Percentiles rank a stretch among this genome's conserved stretches.
phyloP scores from a whole-genome alignment of 1,140 invertebrate species.

The Charaxes varanes region DNA sequence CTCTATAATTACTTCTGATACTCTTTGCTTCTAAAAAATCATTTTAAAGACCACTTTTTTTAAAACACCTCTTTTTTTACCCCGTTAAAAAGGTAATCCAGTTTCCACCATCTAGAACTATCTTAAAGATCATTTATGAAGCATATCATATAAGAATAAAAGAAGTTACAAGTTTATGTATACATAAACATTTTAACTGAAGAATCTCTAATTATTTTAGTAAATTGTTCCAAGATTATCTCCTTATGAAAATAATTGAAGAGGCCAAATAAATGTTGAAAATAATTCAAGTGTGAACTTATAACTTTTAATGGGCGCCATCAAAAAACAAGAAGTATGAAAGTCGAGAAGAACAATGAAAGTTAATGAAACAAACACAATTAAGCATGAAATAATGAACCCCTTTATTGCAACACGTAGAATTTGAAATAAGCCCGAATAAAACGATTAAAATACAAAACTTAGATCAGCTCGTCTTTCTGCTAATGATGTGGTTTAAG shows the following conservation, averaged over 20 bases:
- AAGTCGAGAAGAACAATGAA: constrained; percentile 11
- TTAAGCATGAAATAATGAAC: constrained; percentile 31
- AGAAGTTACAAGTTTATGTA: too few relatives aligned
- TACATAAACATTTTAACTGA: too few relatives aligned
- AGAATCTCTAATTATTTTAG: too few relatives aligned
- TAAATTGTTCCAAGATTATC: too few relatives aligned
- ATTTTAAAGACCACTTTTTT: too few relatives aligned
- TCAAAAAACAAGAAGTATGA: constrained; percentile 11
- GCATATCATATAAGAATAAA: too few relatives aligned
- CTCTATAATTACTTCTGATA: too few relatives aligned
- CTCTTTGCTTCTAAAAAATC: too few relatives aligned
- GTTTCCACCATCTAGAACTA: too few relatives aligned
- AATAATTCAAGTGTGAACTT: constrained; percentile 1
- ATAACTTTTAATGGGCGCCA: constrained; percentile 12
- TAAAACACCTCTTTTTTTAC: too few relatives aligned
- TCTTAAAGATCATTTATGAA: too few relatives aligned
- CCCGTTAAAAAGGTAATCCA: too few relatives aligned
- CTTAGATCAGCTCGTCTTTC: constrained; percentile 26
- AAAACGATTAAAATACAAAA: constrained; percentile 43
- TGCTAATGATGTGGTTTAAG: constrained; percentile 20
- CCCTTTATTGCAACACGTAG: constrained; percentile 27
- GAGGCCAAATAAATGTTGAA: not conserved
- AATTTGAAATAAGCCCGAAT: constrained; percentile 29
- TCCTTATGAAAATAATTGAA: constrained; percentile 4
- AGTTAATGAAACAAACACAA: constrained; percentile 22